Evolutionary conservation across 2,113 vertebrate genomes (phyloP).

Genomic region (Gambusia holbrooki): DNA sequence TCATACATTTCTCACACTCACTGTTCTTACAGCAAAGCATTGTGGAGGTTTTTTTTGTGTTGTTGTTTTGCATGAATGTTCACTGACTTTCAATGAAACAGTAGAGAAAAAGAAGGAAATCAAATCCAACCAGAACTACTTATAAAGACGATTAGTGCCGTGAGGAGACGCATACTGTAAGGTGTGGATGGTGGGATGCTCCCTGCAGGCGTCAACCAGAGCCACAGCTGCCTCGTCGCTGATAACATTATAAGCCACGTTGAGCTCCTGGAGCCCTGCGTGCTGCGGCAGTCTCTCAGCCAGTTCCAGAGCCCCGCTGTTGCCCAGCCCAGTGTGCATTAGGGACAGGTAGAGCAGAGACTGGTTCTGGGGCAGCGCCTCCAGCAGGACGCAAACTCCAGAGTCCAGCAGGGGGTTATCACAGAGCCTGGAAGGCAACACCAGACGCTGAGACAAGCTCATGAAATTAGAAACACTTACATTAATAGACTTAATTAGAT

Average conservation of each 20-base stretch:
- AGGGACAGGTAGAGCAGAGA: slow-evolving; percentile 86
- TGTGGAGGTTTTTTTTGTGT: too few species aligned
- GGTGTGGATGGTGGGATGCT: slow-evolving; percentile 77
- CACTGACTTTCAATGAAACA: too few species aligned
- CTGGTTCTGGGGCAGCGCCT: slow-evolving; percentile 84
- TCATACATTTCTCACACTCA: too few species aligned
- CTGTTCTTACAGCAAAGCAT: too few species aligned
- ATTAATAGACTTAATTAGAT: background rate
- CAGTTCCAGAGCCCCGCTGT: slow-evolving; percentile 81
- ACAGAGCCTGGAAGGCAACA: slow-evolving; percentile 80
- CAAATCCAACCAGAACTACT: too few species aligned
- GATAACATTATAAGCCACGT: slow-evolving; percentile 93
- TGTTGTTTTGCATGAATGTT: too few species aligned
- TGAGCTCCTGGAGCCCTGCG: slow-evolving; percentile 85
- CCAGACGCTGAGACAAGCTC: background rate
- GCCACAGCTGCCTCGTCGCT: slow-evolving; percentile 83
- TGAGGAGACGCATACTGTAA: slow-evolving; percentile 32
- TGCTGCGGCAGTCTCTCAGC: slow-evolving; percentile 81
- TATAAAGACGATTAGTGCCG: too few species aligned
- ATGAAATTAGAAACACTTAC: background rate
- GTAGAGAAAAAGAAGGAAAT: too few species aligned
- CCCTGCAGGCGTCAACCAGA: slow-evolving; percentile 87
- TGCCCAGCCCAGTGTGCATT: slow-evolving; percentile 88
- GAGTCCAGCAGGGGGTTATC: slow-evolving; percentile 85
- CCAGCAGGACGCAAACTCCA: slow-evolving; percentile 80